Conservation (phyloP, 2,888 invertebrate genomes). For the Hipparchia sbordonii region DNA sequence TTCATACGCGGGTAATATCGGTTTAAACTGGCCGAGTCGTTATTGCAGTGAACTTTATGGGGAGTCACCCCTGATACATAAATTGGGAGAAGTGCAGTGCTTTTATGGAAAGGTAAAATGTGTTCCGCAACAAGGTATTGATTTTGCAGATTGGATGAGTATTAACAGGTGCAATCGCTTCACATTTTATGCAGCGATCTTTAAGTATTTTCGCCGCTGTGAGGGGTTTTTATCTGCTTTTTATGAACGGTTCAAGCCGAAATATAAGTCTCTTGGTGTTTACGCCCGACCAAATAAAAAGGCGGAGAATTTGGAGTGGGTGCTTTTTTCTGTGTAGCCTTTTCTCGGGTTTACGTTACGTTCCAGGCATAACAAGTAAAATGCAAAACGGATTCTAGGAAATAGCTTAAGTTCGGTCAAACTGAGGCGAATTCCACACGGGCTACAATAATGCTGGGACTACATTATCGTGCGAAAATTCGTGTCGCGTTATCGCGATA, state of each 20-base stretch:
- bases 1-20: slow-evolving; percentile 72
- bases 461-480: too few relatives aligned
- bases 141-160: slow-evolving; percentile 63
- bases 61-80: slow-evolving; percentile 74
- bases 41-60: slow-evolving; percentile 77
- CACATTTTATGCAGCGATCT: slow-evolving; percentile 12
- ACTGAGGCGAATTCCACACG: neutral
- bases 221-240: neutral
- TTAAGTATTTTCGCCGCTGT: slow-evolving; percentile 14
- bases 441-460: neutral
- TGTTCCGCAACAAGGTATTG: slow-evolving; percentile 68
- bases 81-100: slow-evolving; percentile 74
- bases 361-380: slow-evolving; percentile 8
- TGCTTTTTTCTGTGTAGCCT: neutral
- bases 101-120: slow-evolving; percentile 70
- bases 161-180: slow-evolving; percentile 50
- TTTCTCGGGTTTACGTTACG: slow-evolving; percentile 11
- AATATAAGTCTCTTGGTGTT: slow-evolving; percentile 9
- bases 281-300: slow-evolving; percentile 27
- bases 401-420: neutral
- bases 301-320: slow-evolving; percentile 22
- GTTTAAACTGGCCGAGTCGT: slow-evolving; percentile 75
- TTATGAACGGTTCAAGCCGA: slow-evolving; percentile 11
- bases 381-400: slow-evolving; percentile 1
- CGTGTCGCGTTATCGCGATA: too few relatives aligned